phyloP scores from a whole-genome alignment of 2,888 invertebrate species.

The Tethea ocularis region DNA sequence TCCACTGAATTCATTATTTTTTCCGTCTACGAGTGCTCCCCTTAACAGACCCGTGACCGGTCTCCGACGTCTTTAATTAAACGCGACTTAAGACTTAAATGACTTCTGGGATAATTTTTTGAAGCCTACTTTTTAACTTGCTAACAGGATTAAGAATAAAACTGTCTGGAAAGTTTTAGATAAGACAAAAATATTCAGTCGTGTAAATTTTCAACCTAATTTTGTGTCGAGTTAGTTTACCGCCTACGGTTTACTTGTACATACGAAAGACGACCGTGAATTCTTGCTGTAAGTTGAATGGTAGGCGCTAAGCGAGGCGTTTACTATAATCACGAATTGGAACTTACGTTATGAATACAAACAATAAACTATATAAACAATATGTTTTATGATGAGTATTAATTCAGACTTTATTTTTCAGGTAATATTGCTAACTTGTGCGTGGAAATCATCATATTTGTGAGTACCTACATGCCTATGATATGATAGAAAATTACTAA shows the following conservation, averaged over 20 bases:
- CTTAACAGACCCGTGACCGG: constrained; percentile 4
- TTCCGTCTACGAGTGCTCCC: constrained; percentile 38
- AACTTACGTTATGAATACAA: not conserved
- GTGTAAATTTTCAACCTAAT: too few species aligned
- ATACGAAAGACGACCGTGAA: not conserved
- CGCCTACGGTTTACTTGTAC: not conserved
- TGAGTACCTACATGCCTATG: not conserved
- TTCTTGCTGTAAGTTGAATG: constrained; percentile 38
- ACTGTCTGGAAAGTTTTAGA: constrained; percentile 71
- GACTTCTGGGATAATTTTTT: constrained; percentile 63
- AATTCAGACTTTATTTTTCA: not conserved
- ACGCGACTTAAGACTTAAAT: constrained; percentile 70
- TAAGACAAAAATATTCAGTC: constrained; percentile 31
- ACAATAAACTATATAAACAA: not conserved
- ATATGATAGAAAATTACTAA: not conserved
- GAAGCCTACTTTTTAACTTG: constrained; percentile 47
- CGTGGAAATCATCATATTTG: not conserved
- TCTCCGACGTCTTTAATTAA: constrained; percentile 59
- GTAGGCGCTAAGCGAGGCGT: constrained; percentile 39
- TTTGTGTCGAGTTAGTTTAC: too few species aligned
- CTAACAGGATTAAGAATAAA: constrained; percentile 58
- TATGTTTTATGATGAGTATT: not conserved
- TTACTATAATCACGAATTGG: not conserved
- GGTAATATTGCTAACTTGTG: not conserved
- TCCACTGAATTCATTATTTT: constrained; percentile 36